These are phyloP conservation scores for Isichthys henryi DNA, from an alignment of 2,113 vertebrate species.

Conservation along the genomic window DNA sequence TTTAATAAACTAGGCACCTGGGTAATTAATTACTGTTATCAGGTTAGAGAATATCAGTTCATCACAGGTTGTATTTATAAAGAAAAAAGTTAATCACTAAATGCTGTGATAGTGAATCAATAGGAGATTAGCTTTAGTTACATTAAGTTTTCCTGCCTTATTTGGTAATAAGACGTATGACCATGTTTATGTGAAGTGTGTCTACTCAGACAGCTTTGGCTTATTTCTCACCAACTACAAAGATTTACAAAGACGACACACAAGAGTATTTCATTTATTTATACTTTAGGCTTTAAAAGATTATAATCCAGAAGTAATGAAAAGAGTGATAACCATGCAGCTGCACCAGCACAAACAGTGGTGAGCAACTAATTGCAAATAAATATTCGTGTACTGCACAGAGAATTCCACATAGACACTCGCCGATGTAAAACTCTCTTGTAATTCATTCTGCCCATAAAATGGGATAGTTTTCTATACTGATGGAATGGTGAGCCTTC, in stretches of 20 bases:
- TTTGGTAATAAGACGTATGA: not conserved
- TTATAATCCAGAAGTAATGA: not conserved
- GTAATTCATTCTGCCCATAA: not conserved
- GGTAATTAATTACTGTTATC: not conserved
- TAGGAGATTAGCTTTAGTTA: not conserved
- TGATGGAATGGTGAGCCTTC: not conserved
- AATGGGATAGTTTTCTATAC: not conserved
- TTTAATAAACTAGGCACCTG: not conserved
- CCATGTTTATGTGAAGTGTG: not conserved
- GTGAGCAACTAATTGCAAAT: not conserved
- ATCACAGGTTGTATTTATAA: not conserved
- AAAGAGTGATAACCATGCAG: not conserved
- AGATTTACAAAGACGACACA: not conserved
- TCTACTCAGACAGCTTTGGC: not conserved
- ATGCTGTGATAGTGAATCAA: not conserved
- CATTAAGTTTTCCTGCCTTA: not conserved
- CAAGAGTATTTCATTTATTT: not conserved
- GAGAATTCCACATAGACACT: not conserved
- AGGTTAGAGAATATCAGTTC: not conserved
- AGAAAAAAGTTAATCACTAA: not conserved
- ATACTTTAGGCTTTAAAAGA: not conserved
- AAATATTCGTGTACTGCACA: not conserved
- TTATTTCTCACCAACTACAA: not conserved
- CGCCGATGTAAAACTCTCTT: not conserved
- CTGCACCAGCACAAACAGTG: not conserved